Evolutionary conservation across 2,113 vertebrate genomes (phyloP), one percentile per base, ranked within the genome.

Genomic region (Scomber japonicus): DNA sequence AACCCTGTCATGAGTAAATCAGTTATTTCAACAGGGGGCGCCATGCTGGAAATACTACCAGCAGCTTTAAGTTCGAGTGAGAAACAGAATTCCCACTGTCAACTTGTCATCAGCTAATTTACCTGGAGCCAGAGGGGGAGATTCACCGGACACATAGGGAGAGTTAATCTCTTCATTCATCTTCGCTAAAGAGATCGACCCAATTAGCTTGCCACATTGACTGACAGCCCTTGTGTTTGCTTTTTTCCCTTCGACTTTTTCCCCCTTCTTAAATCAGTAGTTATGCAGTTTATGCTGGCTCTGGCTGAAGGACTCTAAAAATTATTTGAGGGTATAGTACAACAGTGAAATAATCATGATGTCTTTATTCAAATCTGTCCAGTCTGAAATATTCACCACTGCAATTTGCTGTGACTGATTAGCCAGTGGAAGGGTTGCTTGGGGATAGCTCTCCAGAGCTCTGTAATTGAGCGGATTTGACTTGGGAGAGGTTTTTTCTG

Each of bases 81-180:
- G 73, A 62, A 82, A 59, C 48, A 62, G 48, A 86, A 85, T 84
- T 82, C 81, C 84, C 81, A 82, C 86, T 81, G 83, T 87, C 84
- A 90, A 89, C 88, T 83, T 89, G 91, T 93, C 93, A 92, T 89
- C 82, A 75, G 87, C 78, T 91, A 87, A 91, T 91, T 93, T 92
- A 93, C 89, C 88, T 89, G 82, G 60, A 91, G 90, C 85, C 88
- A 82, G 82, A 88, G 87, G 75, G 88, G 80, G 71, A 89, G 82
- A 91, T 88, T 91, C 75, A 84, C 77, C 84, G 79, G 85, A 90
- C 88, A 89, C 90, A 89, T 70, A 85, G 73, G 77, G 85, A 86
- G 86, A 86, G 85, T 88, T 92, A 85, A 93, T 93, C 91, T 93
- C 85, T 92, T 86, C 88, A 90, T 93, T 94, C 89, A 91, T 92